A percentile compares a stretch with the other conserved stretches of the same genome.
These are phyloP conservation scores for Columba livia DNA, from an alignment of 2,113 vertebrate genomes.

Conservation along the genomic window DNA sequence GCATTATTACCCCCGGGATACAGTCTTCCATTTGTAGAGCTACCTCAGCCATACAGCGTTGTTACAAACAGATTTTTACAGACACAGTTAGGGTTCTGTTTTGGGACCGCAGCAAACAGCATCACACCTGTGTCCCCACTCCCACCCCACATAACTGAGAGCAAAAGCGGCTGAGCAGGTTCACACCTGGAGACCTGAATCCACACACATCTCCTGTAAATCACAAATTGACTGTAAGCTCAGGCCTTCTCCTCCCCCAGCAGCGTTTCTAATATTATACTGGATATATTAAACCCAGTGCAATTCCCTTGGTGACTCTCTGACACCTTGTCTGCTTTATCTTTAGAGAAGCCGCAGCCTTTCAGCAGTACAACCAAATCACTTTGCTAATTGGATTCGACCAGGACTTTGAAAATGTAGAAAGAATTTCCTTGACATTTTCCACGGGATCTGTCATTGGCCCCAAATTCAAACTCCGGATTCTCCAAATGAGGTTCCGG, in stretches of 20 bases:
- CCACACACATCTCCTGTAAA: neutral
- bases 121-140: neutral
- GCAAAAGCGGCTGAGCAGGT: neutral
- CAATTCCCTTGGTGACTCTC: neutral
- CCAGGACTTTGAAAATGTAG: slow-evolving; percentile 81
- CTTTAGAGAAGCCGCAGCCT: slow-evolving; percentile 80
- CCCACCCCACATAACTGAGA: neutral
- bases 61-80: neutral
- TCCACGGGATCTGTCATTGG: slow-evolving; percentile 84
- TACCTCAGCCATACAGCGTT: neutral
- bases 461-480: slow-evolving; percentile 87
- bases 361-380: slow-evolving; percentile 86
- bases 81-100: neutral
- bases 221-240: neutral
- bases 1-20: neutral
- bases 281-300: neutral
- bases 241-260: neutral
- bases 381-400: slow-evolving; percentile 87
- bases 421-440: slow-evolving; percentile 86
- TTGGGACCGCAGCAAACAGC: neutral
- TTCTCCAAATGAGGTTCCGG: slow-evolving; percentile 82
- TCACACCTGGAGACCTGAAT: neutral
- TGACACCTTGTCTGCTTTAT: neutral
- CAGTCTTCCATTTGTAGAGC: neutral
- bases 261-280: neutral